These are phyloP conservation scores for Cryptophagus acutangulus DNA, from an alignment of 2,888 invertebrate genomes.

Conservation along the genomic window DNA sequence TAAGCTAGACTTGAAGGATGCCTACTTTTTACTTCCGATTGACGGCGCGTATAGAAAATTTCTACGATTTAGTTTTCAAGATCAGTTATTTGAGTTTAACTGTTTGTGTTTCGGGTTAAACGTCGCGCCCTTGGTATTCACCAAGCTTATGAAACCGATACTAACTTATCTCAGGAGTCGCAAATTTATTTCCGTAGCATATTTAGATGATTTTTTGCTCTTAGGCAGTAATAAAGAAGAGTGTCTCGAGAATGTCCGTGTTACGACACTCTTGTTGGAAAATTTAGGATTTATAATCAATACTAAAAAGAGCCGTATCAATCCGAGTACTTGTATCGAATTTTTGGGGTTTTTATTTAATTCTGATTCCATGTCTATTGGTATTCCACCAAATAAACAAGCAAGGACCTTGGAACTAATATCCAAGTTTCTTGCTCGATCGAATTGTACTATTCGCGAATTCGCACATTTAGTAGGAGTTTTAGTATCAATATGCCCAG, in stretches of 20 bases:
- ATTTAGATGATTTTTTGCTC: conserved; percentile 22
- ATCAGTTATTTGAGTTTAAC: conserved; percentile 24
- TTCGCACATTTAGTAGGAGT: conserved; percentile 11
- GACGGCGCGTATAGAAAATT: conserved; percentile 21
- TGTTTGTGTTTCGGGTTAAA: conserved; percentile 30
- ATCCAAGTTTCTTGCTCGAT: no score
- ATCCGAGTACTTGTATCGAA: conserved; percentile 14
- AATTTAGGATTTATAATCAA: conserved; percentile 23
- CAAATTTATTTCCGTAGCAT: conserved; percentile 21
- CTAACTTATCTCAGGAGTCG: conserved; percentile 15
- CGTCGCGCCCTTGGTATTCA: conserved; percentile 30
- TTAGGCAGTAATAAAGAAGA: conserved; percentile 13
- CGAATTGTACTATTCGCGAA: conserved; percentile 7
- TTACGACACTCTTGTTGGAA: conserved; percentile 11
- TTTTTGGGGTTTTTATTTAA: conserved; percentile 23
- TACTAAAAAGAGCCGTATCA: conserved; percentile 16
- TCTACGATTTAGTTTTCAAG: conserved; percentile 25
- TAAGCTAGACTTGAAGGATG: conserved; percentile 20
- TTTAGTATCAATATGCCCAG: conserved; percentile 15
- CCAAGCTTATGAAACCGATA: conserved; percentile 30
- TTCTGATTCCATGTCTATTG: no score
- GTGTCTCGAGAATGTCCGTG: conserved; percentile 6
- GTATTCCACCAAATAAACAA: no score
- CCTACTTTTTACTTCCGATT: conserved; percentile 26
- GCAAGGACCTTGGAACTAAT: no score